Conservation (phyloP, 1,140 invertebrate genomes). For the Apocrypta bakeri region DNA sequence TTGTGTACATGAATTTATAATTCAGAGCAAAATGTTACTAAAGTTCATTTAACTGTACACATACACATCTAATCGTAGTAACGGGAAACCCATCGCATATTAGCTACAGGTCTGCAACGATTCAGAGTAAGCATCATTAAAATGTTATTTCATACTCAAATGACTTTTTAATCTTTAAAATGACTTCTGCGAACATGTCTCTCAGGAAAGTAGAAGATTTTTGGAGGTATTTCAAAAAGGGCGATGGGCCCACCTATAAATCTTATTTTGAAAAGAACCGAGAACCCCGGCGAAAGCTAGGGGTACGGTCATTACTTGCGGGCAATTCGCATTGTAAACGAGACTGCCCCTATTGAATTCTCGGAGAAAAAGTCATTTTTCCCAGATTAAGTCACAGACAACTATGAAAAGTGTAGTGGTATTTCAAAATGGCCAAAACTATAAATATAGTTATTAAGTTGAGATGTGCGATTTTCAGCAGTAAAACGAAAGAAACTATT, state of each 20-base stretch:
- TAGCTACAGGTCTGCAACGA: background rate
- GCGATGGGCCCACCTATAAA: background rate
- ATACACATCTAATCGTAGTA: background rate
- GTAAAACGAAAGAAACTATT: background rate
- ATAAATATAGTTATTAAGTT: background rate
- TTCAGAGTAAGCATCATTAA: background rate
- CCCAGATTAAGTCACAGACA: background rate
- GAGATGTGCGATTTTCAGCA: background rate
- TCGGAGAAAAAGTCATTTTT: conserved; percentile 36
- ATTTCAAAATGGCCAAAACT: background rate
- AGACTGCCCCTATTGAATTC: background rate
- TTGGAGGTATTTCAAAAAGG: conserved; percentile 23
- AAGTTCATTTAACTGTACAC: no score
- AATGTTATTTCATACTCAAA: conserved; percentile 52
- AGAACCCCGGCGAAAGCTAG: background rate
- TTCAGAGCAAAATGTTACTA: no score
- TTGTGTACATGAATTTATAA: no score
- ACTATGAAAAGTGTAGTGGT: background rate
- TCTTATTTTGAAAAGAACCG: background rate
- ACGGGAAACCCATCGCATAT: background rate
- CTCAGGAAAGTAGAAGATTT: conserved; percentile 54
- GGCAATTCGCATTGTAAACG: background rate
- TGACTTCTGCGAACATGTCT: conserved; percentile 63
- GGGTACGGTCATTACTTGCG: background rate
- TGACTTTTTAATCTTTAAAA: conserved; percentile 60